phyloP scores from a whole-genome alignment of 1,140 invertebrate genomes.

The Cydia pomonella region DNA sequence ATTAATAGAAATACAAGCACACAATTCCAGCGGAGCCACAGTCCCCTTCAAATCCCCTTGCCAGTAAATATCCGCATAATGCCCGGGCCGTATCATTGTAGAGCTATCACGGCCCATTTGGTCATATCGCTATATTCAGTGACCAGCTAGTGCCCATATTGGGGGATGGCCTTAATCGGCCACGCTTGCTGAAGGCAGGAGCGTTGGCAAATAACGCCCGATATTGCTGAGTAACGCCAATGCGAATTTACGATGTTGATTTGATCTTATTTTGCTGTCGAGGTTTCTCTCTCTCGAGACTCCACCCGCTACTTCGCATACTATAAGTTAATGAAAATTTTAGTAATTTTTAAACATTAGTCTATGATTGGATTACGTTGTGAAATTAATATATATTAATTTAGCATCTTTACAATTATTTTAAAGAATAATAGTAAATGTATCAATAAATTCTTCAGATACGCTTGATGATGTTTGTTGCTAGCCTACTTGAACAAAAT shows the following conservation, averaged over 20 bases:
- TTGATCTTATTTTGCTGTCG: too few species aligned
- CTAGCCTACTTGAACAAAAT: too few species aligned
- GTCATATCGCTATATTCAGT: conserved; percentile 19
- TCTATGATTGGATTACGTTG: too few species aligned
- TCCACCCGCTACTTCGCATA: too few species aligned
- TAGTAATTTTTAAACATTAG: too few species aligned
- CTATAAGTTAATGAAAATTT: too few species aligned
- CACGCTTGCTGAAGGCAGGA: not conserved
- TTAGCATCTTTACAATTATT: too few species aligned
- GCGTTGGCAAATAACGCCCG: not conserved
- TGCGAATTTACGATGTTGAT: not conserved
- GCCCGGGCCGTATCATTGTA: conserved; percentile 23
- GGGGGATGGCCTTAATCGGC: conserved; percentile 16
- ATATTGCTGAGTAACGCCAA: not conserved
- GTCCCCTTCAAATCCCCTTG: not conserved
- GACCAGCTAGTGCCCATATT: conserved; percentile 14
- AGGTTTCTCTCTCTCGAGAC: too few species aligned
- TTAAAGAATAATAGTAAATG: too few species aligned
- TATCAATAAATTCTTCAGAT: too few species aligned
- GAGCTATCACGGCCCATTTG: conserved; percentile 22
- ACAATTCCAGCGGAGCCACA: not conserved
- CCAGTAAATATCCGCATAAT: conserved; percentile 8
- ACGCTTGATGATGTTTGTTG: too few species aligned
- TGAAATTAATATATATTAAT: too few species aligned
- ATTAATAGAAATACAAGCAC: not conserved